phyloP scores from a whole-genome alignment of 2,888 invertebrate species.

The Drosophila melanosoma region DNA sequence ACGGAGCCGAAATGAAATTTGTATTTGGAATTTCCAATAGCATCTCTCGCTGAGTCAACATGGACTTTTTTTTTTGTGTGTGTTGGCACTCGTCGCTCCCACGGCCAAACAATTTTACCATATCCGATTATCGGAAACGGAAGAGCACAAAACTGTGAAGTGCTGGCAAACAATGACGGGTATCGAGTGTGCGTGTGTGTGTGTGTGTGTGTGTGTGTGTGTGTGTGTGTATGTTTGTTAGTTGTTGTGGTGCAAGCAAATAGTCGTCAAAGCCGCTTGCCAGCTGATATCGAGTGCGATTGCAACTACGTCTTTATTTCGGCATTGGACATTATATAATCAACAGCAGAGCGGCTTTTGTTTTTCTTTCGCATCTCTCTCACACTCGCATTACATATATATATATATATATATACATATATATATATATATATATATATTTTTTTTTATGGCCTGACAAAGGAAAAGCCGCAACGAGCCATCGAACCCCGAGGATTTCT shows the following conservation, averaged over 20 bases:
- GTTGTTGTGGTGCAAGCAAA: slow-evolving; percentile 35
- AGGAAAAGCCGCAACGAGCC: slow-evolving; percentile 52
- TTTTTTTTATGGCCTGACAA: slow-evolving; percentile 51
- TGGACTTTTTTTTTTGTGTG: slow-evolving; percentile 10
- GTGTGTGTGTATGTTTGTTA: slow-evolving; percentile 7
- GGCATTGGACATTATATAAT: slow-evolving; percentile 64
- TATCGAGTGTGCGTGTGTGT: slow-evolving; percentile 4
- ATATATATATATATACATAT: too few relatives aligned
- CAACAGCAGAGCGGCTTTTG: slow-evolving; percentile 48
- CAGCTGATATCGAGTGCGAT: slow-evolving; percentile 49
- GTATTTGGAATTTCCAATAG: neutral
- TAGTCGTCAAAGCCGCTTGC: slow-evolving; percentile 39
- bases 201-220: slow-evolving; percentile 1
- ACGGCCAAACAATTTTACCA: slow-evolving; percentile 42
- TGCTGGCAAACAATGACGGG: slow-evolving; percentile 36
- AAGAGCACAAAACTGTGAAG: slow-evolving; percentile 57
- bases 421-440: too few relatives aligned
- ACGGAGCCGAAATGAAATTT: neutral
- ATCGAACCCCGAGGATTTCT: slow-evolving; percentile 19
- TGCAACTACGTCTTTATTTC: slow-evolving; percentile 68
- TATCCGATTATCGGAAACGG: slow-evolving; percentile 71
- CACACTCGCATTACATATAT: too few relatives aligned
- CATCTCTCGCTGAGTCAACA: neutral
- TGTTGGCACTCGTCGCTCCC: slow-evolving; percentile 45
- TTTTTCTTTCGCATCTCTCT: slow-evolving; percentile 22